These are phyloP conservation scores for Dinocampus coccinellae DNA, from an alignment of 2,888 invertebrate species.

Conservation along the genomic window DNA sequence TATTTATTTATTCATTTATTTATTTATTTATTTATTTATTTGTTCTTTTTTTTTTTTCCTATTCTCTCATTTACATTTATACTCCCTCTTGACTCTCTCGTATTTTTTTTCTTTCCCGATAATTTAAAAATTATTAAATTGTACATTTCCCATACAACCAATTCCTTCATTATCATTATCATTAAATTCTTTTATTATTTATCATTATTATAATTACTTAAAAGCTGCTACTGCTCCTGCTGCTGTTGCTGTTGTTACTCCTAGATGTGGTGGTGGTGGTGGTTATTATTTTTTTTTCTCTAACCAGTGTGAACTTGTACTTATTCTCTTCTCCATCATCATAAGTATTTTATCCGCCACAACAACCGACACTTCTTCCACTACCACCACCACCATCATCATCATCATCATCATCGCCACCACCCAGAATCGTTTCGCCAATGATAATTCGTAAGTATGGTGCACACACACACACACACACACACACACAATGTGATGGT, in stretches of 20 bases:
- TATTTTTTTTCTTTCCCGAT: neutral
- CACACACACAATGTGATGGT: neutral
- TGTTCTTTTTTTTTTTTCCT: neutral
- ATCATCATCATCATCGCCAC: slow-evolving; percentile 23
- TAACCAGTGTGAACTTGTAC: neutral
- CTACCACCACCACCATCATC: neutral
- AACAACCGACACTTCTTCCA: no score
- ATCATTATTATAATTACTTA: neutral
- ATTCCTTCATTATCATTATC: neutral
- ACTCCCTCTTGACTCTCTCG: neutral
- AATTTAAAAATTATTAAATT: neutral
- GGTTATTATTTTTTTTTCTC: neutral
- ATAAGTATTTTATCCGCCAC: no score
- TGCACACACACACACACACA: slow-evolving; percentile 44
- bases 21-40: neutral
- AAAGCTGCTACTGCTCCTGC: neutral
- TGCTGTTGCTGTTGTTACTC: neutral
- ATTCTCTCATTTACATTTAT: neutral
- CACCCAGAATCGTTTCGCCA: slow-evolving; percentile 51
- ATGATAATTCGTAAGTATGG: slow-evolving; percentile 61
- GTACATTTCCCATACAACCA: neutral
- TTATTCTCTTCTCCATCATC: neutral
- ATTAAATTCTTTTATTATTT: no score
- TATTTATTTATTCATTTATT: neutral
- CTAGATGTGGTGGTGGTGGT: no score